phyloP scores from a whole-genome alignment of 2,797 vertebrate genomes.

The Borostomias antarcticus region DNA sequence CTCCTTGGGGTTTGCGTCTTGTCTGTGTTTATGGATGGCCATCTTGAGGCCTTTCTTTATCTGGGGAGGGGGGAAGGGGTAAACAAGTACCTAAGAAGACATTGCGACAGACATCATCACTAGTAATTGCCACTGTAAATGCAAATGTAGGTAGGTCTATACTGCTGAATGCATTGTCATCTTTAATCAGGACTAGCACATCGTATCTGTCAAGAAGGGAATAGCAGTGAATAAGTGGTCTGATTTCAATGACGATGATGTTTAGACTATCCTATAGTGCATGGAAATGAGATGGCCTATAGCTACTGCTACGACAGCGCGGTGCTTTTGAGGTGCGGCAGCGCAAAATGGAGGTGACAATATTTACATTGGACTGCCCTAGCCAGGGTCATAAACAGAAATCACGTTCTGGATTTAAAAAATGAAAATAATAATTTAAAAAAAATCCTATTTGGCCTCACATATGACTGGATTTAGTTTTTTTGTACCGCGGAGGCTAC shows the following conservation, averaged over 20 bases:
- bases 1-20: background rate
- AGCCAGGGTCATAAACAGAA: too few relatives aligned
- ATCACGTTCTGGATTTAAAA: background rate
- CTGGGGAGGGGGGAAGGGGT: background rate
- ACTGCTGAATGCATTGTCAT: background rate
- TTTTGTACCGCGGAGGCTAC: too few relatives aligned
- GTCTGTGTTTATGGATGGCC: slow-evolving; percentile 10
- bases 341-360: slow-evolving; percentile 67
- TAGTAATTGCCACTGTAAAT: background rate
- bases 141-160: background rate
- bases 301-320: background rate
- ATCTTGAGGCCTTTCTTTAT: slow-evolving; percentile 31
- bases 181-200: background rate
- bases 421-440: too few relatives aligned
- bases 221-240: slow-evolving; percentile 44
- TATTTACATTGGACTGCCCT: slow-evolving; percentile 52
- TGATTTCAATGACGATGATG: slow-evolving; percentile 41
- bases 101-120: slow-evolving; percentile 47
- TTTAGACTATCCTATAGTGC: slow-evolving; percentile 50
- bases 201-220: background rate
- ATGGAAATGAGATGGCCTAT: slow-evolving; percentile 7
- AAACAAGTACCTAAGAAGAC: slow-evolving; percentile 10
- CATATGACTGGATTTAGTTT: too few relatives aligned
- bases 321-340: slow-evolving; percentile 65
- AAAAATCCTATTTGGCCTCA: too few relatives aligned